phyloP scores from a whole-genome alignment of 1,140 invertebrate species.

The Chrysomallon squamiferum region DNA sequence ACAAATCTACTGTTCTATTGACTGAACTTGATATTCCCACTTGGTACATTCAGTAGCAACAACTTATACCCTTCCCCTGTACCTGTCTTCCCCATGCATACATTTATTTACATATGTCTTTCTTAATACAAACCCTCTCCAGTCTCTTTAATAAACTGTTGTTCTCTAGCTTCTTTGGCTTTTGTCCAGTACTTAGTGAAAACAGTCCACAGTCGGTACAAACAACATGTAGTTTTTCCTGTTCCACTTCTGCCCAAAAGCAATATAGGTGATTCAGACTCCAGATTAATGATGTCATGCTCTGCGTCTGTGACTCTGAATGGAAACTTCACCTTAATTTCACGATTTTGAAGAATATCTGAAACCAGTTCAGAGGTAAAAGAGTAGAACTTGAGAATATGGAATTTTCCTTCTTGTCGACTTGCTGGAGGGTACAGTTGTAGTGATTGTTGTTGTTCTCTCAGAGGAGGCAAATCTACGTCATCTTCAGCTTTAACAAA shows the following conservation, averaged over 20 bases:
- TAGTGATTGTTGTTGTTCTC: slow-evolving; percentile 18
- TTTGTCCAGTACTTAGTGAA: slow-evolving; percentile 52
- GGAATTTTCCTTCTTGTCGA: slow-evolving; percentile 53
- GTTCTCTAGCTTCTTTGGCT: slow-evolving; percentile 20
- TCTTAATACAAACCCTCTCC: too few species aligned
- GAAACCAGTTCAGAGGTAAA: slow-evolving; percentile 51
- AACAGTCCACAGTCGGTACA: slow-evolving; percentile 54
- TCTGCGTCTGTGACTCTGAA: slow-evolving; percentile 57
- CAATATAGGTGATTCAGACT: slow-evolving; percentile 41
- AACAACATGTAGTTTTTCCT: slow-evolving; percentile 58
- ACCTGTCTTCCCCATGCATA: too few species aligned
- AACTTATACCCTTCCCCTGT: too few species aligned
- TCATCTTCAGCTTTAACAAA: slow-evolving; percentile 1
- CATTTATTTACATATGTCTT: too few species aligned
- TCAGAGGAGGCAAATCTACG: not conserved
- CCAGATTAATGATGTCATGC: slow-evolving; percentile 54
- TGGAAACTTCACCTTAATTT: slow-evolving; percentile 50
- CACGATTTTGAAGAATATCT: slow-evolving; percentile 15
- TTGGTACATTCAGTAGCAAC: too few species aligned
- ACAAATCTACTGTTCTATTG: too few species aligned
- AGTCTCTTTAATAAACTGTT: not conserved
- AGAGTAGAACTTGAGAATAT: slow-evolving; percentile 60
- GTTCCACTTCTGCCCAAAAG: slow-evolving; percentile 56
- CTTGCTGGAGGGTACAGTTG: slow-evolving; percentile 50
- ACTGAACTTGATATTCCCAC: too few species aligned